Percentiles rank a stretch among this genome's conserved stretches.
phyloP scores from a whole-genome alignment of 2,797 vertebrate genomes.

The Falco cherrug region DNA sequence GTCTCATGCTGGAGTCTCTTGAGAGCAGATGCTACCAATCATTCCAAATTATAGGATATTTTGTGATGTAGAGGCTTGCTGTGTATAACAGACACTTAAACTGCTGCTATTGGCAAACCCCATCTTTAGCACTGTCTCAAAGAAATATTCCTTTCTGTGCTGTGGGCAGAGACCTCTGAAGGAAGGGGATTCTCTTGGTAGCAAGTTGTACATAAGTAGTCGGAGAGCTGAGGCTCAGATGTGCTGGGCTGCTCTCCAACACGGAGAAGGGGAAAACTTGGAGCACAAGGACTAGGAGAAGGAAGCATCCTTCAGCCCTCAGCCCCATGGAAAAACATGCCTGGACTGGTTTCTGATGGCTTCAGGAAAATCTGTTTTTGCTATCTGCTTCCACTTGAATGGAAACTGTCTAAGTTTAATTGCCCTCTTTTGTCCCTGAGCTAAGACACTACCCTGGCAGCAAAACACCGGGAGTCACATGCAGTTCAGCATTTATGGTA shows the following conservation, averaged over 20 bases:
- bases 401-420: neutral
- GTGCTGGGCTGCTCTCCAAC: neutral
- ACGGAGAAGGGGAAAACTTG: neutral
- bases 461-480: neutral
- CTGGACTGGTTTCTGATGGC: neutral
- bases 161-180: neutral
- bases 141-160: neutral
- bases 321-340: neutral
- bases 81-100: neutral
- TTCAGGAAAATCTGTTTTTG: neutral
- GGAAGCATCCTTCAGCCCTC: neutral
- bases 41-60: neutral
- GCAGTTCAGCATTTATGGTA: neutral
- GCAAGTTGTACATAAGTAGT: neutral
- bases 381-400: neutral
- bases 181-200: neutral
- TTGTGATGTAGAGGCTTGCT: neutral
- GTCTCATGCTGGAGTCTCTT: neutral
- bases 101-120: neutral
- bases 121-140: neutral
- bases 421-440: neutral
- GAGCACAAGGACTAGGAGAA: neutral
- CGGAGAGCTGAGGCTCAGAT: neutral
- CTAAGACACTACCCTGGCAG: neutral
- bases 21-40: neutral